Conservation (phyloP, 2,888 invertebrate species). For the Aporophyla nigra region DNA sequence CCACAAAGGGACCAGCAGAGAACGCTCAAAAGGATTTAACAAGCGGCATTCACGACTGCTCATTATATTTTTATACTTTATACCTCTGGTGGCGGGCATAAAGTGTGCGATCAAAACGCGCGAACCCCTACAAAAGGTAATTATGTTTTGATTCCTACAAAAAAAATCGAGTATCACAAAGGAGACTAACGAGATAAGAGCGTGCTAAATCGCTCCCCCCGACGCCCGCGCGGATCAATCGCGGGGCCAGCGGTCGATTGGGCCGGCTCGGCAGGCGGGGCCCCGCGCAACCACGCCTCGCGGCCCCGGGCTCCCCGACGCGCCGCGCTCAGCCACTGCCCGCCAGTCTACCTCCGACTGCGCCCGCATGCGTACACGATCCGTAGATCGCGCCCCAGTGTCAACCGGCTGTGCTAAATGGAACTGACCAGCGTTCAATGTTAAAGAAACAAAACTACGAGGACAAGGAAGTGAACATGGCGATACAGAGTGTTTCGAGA, state of each 20-base stretch:
- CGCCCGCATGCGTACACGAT: slow-evolving; percentile 90
- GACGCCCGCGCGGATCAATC: slow-evolving; percentile 88
- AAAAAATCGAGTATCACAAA: slow-evolving; percentile 90
- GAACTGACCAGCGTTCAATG: slow-evolving; percentile 91
- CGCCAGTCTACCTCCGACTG: slow-evolving; percentile 89
- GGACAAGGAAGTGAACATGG: slow-evolving; percentile 92
- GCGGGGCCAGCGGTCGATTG: slow-evolving; percentile 87
- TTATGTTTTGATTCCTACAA: slow-evolving; percentile 91
- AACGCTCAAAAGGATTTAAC: slow-evolving; percentile 90
- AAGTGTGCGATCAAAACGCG: slow-evolving; percentile 90
- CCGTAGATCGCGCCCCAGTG: slow-evolving; percentile 83
- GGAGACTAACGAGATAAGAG: slow-evolving; percentile 91
- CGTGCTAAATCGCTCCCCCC: slow-evolving; percentile 90
- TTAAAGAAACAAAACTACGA: slow-evolving; percentile 91
- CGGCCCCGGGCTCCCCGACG: slow-evolving; percentile 74
- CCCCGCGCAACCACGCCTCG: slow-evolving; percentile 66
- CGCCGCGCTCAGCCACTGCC: slow-evolving; percentile 72
- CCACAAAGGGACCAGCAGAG: slow-evolving; percentile 84
- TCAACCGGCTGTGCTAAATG: slow-evolving; percentile 86
- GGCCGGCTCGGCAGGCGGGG: slow-evolving; percentile 78
- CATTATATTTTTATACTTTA: slow-evolving; percentile 91
- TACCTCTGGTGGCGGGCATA: slow-evolving; percentile 85
- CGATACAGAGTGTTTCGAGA: slow-evolving; percentile 93
- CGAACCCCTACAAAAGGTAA: slow-evolving; percentile 91
- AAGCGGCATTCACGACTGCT: slow-evolving; percentile 89